Percentiles rank a stretch among this genome's conserved stretches.
phyloP scores from a whole-genome alignment of 1,140 invertebrate genomes.

The Orius insidiosus region DNA sequence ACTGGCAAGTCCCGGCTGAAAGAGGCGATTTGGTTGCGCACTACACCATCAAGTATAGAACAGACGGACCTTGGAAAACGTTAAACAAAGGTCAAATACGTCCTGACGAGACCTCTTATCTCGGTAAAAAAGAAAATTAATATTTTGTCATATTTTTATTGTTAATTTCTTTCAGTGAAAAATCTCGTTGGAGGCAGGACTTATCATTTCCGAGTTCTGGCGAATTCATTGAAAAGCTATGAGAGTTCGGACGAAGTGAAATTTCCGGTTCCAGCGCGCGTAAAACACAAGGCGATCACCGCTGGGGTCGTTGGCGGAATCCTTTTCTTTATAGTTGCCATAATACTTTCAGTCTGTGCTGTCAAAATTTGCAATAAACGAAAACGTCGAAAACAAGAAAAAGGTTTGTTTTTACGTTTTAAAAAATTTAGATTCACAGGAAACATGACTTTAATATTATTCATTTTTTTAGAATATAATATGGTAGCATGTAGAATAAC shows the following conservation, averaged over 20 bases:
- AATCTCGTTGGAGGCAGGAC: slow-evolving; percentile 74
- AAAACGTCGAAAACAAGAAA: slow-evolving; percentile 89
- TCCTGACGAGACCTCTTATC: slow-evolving; percentile 70
- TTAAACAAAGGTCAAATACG: slow-evolving; percentile 73
- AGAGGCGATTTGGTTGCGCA: slow-evolving; percentile 63
- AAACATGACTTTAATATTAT: too few species aligned
- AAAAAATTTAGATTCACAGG: too few species aligned
- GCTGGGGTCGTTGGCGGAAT: slow-evolving; percentile 86
- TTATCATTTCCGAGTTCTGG: slow-evolving; percentile 77
- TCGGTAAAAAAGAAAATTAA: slow-evolving; percentile 37
- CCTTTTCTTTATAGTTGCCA: slow-evolving; percentile 89
- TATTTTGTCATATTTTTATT: slow-evolving; percentile 1
- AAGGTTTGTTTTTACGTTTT: too few species aligned
- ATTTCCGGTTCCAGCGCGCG: slow-evolving; percentile 68
- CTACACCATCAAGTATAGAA: slow-evolving; percentile 81
- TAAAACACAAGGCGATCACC: slow-evolving; percentile 83
- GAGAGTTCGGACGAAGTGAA: slow-evolving; percentile 69
- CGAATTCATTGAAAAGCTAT: slow-evolving; percentile 65
- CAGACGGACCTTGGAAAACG: slow-evolving; percentile 69
- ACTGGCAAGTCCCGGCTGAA: slow-evolving; percentile 73
- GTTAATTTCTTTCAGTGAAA: slow-evolving; percentile 65
- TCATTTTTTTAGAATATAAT: slow-evolving; percentile 88
- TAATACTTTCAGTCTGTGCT: slow-evolving; percentile 86
- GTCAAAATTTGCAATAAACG: slow-evolving; percentile 95
- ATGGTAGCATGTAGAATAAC: slow-evolving; percentile 91